These are phyloP conservation scores for Bimastos eiseni DNA, from an alignment of 2,888 invertebrate species.

Conservation along the genomic window DNA sequence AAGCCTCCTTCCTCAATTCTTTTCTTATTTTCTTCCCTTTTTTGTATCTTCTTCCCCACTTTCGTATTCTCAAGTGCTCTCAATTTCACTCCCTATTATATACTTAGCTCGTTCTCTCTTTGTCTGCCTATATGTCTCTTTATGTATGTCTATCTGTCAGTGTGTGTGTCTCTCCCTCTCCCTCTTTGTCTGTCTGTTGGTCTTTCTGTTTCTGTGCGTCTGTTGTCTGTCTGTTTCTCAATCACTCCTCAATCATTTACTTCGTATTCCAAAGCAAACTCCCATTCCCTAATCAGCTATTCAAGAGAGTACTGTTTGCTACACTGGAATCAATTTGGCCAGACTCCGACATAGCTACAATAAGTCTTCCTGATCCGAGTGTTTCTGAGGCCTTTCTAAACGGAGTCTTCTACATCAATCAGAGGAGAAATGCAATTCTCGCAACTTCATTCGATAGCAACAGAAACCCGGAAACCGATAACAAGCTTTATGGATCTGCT, in stretches of 20 bases:
- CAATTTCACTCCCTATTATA: neutral
- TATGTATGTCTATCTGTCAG: too few species aligned
- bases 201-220: too few species aligned
- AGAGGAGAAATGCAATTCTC: neutral
- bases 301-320: neutral
- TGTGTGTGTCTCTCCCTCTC: too few species aligned
- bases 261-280: neutral
- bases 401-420: neutral
- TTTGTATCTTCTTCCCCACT: neutral
- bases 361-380: neutral
- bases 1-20: neutral
- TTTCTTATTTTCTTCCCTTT: slow-evolving; percentile 4
- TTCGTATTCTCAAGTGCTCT: neutral
- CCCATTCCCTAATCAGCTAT: neutral
- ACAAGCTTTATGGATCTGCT: neutral
- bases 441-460: slow-evolving; percentile 1
- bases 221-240: too few species aligned
- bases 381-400: neutral
- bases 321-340: neutral
- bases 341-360: neutral
- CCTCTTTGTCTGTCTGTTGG: too few species aligned
- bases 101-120: too few species aligned
- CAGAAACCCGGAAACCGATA: neutral
- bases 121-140: too few species aligned
- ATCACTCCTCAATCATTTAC: too few species aligned